Evolutionary conservation across 2,888 invertebrate genomes (phyloP).

Genomic region (Amiota mariae): DNA sequence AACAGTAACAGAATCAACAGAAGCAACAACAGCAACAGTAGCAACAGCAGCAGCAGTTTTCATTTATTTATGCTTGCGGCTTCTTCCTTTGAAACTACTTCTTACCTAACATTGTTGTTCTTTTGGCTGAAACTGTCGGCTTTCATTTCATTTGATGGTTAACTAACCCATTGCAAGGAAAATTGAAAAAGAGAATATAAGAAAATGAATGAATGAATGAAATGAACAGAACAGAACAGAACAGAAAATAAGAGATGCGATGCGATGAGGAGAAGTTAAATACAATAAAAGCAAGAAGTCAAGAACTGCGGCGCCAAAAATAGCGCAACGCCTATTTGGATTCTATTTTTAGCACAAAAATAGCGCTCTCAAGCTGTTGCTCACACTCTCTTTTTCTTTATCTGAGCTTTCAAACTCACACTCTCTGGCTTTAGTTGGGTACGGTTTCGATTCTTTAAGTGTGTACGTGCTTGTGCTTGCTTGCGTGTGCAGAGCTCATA

Average conservation of each 20-base stretch:
- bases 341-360: conserved; percentile 16
- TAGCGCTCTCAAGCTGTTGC: background rate
- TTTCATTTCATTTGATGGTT: background rate
- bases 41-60: background rate
- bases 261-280: background rate
- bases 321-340: conserved; percentile 9
- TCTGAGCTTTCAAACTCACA: background rate
- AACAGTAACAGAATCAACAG: too few relatives aligned
- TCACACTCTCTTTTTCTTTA: background rate
- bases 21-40: too few relatives aligned
- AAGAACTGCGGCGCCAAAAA: conserved; percentile 22
- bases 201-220: background rate
- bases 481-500: background rate
- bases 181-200: background rate
- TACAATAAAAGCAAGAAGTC: background rate
- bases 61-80: background rate
- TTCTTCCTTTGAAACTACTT: background rate
- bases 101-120: background rate
- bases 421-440: conserved; percentile 2
- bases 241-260: background rate
- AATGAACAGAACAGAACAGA: background rate
- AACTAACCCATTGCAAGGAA: too few relatives aligned
- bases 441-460: background rate
- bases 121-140: background rate
- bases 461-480: background rate